These are phyloP conservation scores for Corbicula japonica DNA, from an alignment of 2,888 invertebrate species.

Conservation along the genomic window DNA sequence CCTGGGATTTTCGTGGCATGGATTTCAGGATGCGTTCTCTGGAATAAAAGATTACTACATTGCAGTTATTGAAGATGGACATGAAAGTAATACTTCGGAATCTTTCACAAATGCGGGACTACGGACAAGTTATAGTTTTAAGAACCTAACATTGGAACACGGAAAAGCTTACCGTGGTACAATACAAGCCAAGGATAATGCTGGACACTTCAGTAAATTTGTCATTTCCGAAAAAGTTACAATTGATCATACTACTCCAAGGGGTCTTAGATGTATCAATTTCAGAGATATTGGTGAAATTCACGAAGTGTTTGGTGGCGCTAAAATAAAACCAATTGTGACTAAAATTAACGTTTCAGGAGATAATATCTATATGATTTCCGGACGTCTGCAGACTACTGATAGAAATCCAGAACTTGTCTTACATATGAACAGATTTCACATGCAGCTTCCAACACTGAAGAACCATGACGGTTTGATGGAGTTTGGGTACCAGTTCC, in stretches of 20 bases:
- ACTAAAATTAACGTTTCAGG: too few relatives aligned
- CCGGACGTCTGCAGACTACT: too few relatives aligned
- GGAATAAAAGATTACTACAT: slow-evolving; percentile 51
- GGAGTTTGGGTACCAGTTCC: too few relatives aligned
- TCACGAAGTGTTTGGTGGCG: too few relatives aligned
- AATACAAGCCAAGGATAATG: slow-evolving; percentile 64
- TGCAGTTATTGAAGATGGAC: slow-evolving; percentile 28
- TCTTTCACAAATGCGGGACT: slow-evolving; percentile 45
- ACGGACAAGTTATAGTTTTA: slow-evolving; percentile 26
- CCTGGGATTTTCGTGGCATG: slow-evolving; percentile 56
- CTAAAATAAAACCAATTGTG: too few relatives aligned
- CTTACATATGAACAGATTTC: too few relatives aligned
- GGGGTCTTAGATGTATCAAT: too few relatives aligned
- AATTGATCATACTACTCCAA: slow-evolving; percentile 65
- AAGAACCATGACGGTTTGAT: too few relatives aligned
- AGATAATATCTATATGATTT: too few relatives aligned
- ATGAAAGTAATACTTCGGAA: background rate
- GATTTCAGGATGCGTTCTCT: slow-evolving; percentile 61
- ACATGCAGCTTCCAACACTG: too few relatives aligned
- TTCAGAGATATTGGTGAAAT: too few relatives aligned
- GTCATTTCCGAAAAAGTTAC: slow-evolving; percentile 37
- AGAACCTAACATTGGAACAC: slow-evolving; percentile 31
- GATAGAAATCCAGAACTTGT: too few relatives aligned
- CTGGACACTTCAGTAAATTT: slow-evolving; percentile 59
- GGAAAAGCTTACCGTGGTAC: slow-evolving; percentile 46